Evolutionary conservation across 2,888 invertebrate species (phyloP).

Genomic region (Linyphia triangularis): DNA sequence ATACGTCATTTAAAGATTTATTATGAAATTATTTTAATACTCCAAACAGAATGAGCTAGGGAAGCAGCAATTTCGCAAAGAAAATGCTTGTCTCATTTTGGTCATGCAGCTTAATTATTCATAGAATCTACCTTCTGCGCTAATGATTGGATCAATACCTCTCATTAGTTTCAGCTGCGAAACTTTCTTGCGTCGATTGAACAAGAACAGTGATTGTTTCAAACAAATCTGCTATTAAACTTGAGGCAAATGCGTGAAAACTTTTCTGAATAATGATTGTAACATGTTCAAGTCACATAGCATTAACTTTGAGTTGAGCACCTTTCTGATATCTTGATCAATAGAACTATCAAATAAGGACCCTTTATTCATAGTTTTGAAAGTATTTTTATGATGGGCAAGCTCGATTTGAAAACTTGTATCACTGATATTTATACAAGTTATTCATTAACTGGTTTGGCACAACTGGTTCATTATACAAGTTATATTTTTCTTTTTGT

Average conservation of each 20-base stretch:
- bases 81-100: slow-evolving; percentile 58
- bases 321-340: slow-evolving; percentile 26
- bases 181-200: slow-evolving; percentile 65
- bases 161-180: slow-evolving; percentile 75
- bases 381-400: neutral
- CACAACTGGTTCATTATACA: too few species aligned
- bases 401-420: too few species aligned
- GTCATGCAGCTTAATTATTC: slow-evolving; percentile 71
- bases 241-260: slow-evolving; percentile 62
- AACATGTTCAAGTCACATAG: slow-evolving; percentile 61
- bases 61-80: slow-evolving; percentile 44
- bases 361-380: too few species aligned
- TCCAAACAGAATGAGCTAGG: slow-evolving; percentile 26
- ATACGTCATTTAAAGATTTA: slow-evolving; percentile 15
- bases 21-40: slow-evolving; percentile 59
- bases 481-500: too few species aligned
- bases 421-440: too few species aligned
- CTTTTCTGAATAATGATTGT: slow-evolving; percentile 74
- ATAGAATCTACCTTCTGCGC: slow-evolving; percentile 60
- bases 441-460: too few species aligned
- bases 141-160: slow-evolving; percentile 72
- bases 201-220: slow-evolving; percentile 75
- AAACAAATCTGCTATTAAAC: slow-evolving; percentile 72
- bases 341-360: neutral
- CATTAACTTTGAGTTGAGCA: slow-evolving; percentile 14